A percentile compares a stretch with the other conserved stretches of the same genome.
These are phyloP conservation scores for Nudaria mundana DNA, from an alignment of 2,888 invertebrate species.

Conservation along the genomic window DNA sequence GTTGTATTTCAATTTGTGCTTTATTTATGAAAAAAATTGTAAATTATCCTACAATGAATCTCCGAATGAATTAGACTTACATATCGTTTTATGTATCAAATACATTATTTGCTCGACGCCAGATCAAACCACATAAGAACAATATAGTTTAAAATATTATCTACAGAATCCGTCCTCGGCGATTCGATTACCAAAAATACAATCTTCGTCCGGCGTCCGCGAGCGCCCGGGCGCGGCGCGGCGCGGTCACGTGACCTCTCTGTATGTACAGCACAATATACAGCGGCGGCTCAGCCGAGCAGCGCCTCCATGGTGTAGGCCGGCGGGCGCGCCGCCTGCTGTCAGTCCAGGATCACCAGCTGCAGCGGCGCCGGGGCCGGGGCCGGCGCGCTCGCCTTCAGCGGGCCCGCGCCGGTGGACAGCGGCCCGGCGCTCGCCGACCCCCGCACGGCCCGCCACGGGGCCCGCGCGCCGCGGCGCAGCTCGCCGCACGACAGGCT, in stretches of 20 bases:
- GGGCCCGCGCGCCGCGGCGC: constrained; percentile 77
- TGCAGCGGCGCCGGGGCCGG: constrained; percentile 71
- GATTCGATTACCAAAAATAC: constrained; percentile 79
- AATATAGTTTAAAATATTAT: constrained; percentile 80
- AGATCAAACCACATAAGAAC: constrained; percentile 80
- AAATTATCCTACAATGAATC: constrained; percentile 84
- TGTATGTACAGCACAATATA: constrained; percentile 66
- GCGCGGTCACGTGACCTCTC: constrained; percentile 20
- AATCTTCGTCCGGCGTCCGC: constrained; percentile 58
- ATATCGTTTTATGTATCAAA: constrained; percentile 81
- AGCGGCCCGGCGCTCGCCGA: constrained; percentile 21
- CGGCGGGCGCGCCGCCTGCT: constrained; percentile 72
- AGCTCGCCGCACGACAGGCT: constrained; percentile 85
- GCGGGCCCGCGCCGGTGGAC: constrained; percentile 32
- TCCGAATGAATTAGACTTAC: constrained; percentile 82
- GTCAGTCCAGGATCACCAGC: constrained; percentile 89
- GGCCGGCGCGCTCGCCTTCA: constrained; percentile 70
- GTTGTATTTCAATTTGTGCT: constrained; percentile 81
- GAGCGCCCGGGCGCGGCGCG: constrained; percentile 16
- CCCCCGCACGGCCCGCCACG: constrained; percentile 83
- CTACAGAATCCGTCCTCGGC: constrained; percentile 79
- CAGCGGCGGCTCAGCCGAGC: constrained; percentile 76
- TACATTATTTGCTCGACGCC: constrained; percentile 79
- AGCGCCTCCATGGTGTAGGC: constrained; percentile 85
- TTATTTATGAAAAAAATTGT: constrained; percentile 86